These are phyloP conservation scores for Tricholaema leucomelas DNA, from an alignment of 2,113 vertebrate genomes.

Conservation along the genomic window DNA sequence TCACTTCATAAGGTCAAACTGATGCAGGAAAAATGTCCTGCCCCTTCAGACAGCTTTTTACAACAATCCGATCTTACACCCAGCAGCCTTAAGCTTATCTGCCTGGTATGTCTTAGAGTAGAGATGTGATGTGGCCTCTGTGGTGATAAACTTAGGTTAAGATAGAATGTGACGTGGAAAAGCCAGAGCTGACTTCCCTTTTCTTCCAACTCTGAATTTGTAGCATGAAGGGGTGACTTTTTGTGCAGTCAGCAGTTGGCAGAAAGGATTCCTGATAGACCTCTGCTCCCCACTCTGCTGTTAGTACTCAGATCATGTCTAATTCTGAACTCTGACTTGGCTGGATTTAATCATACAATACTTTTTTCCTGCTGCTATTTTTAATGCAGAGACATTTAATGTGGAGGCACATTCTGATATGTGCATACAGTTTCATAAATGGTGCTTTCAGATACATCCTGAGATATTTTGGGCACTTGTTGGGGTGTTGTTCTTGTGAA, in stretches of 20 bases:
- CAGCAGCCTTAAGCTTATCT: not conserved
- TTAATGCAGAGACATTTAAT: not conserved
- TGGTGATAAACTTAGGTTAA: not conserved
- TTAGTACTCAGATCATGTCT: not conserved
- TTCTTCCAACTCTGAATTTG: not conserved
- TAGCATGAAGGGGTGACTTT: not conserved
- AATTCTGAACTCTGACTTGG: not conserved
- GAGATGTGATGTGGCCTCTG: not conserved
- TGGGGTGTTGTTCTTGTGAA: not conserved
- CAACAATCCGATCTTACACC: not conserved
- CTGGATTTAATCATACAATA: not conserved
- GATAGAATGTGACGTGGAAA: not conserved
- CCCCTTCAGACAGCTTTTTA: not conserved
- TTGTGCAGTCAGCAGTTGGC: not conserved
- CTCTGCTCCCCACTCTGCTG: rapidly evolving
- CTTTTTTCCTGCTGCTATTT: not conserved
- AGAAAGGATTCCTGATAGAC: not conserved
- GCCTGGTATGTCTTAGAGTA: not conserved
- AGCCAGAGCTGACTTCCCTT: not conserved
- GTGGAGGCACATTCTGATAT: not conserved
- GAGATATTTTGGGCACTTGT: not conserved
- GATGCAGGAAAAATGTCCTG: not conserved
- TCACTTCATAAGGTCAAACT: not conserved
- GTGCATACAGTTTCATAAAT: not conserved
- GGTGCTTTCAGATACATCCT: not conserved